These are phyloP conservation scores for Pica pica DNA, from an alignment of 2,113 vertebrate genomes.

Conservation along the genomic window DNA sequence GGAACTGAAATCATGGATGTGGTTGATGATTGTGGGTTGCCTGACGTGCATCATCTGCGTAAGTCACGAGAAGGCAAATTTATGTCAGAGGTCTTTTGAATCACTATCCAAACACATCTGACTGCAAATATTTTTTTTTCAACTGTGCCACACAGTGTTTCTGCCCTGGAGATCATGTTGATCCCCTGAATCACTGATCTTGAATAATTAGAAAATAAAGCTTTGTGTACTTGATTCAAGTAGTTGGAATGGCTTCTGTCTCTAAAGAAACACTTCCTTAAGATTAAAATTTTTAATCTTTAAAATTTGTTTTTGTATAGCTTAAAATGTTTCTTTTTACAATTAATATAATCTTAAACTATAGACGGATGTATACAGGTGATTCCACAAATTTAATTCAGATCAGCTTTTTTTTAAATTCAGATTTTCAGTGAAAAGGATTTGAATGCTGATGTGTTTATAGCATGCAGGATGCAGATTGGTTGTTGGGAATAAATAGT, in stretches of 20 bases:
- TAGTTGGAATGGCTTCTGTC: not conserved
- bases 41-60: not conserved
- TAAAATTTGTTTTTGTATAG: not conserved
- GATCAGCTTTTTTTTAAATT: not conserved
- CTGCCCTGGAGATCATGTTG: not conserved
- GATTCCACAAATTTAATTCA: not conserved
- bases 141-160: not conserved
- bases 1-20: not conserved
- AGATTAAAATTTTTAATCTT: not conserved
- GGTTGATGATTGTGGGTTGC: not conserved
- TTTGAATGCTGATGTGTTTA: not conserved
- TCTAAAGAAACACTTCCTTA: not conserved
- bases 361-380: not conserved
- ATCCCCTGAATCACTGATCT: not conserved
- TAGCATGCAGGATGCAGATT: not conserved
- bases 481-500: not conserved
- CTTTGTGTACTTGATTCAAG: not conserved
- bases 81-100: not conserved
- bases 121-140: not conserved
- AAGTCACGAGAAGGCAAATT: not conserved
- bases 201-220: not conserved
- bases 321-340: not conserved
- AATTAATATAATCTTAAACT: not conserved
- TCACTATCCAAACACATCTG: not conserved
- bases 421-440: not conserved